Evolutionary conservation across 2,113 vertebrate genomes (phyloP), one percentile per base, ranked within the genome.

Genomic region (Lagopus muta): DNA sequence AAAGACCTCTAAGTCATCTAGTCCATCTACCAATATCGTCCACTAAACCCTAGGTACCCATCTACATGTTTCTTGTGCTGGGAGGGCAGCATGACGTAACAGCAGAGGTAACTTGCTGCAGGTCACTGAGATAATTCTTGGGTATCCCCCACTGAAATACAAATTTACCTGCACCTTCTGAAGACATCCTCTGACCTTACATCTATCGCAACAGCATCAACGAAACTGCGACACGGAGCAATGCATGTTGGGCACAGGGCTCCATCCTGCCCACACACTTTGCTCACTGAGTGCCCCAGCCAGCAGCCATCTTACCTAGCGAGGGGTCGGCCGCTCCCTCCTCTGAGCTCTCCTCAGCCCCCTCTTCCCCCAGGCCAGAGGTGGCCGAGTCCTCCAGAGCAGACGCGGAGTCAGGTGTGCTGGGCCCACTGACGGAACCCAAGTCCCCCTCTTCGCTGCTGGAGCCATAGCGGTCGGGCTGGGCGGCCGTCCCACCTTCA

Each of bases 361-460:
- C 98, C 42, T 98, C 98, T 13, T 98, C 98, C 1, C 98, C 98
- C 38, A 98, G 88, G 67, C 97, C 98, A 0, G 98, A 98, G 52
- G 97, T 97, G 16, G 98, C 97, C 0, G 98, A 99, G 92, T 98
- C 98, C 24, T 98, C 98, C 0, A 86, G 88, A 28, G 97, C 95
- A 0, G 98, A 98, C 0, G 96, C 95, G 0, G 99, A 99, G 40
- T 98, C 97, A 0, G 99, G 98, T 21, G 98, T 99, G 97, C 98
- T 98, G 81, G 99, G 98, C 58, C 98, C 97, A 1, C 98, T 98
- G 27, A 97, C 98, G 0, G 98, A 98, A 6, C 98, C 98, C 0
- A 98, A 99, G 82, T 99, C 99, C 1, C 79, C 98, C 88, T 99
- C 96, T 92, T 99, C 99, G 0, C 99, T 98, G 97, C 98, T 98